Evolutionary conservation across 2,888 invertebrate genomes (phyloP).

Genomic region (Cheilosia scutellata): DNA sequence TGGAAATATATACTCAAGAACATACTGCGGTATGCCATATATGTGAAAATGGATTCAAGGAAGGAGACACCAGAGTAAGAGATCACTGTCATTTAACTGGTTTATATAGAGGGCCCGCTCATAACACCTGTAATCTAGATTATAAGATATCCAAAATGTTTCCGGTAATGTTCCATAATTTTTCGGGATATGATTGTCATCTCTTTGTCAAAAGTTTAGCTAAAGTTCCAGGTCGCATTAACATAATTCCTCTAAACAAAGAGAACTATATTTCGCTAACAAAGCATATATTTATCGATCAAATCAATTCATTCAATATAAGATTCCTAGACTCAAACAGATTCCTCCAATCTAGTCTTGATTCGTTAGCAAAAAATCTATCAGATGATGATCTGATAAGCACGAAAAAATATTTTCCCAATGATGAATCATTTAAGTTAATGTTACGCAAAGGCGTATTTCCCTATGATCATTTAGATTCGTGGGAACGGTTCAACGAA

Average conservation of each 20-base stretch:
- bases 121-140: no score
- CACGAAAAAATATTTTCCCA: not conserved
- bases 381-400: not conserved
- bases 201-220: no score
- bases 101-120: no score
- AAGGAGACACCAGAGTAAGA: no score
- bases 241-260: not conserved
- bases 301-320: not conserved
- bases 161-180: no score
- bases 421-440: not conserved
- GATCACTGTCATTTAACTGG: no score
- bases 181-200: no score
- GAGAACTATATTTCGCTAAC: not conserved
- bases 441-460: not conserved
- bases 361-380: not conserved
- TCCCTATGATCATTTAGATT: not conserved
- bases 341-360: not conserved
- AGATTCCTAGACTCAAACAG: not conserved
- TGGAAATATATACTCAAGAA: no score
- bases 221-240: not conserved
- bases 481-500: not conserved
- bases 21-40: no score
- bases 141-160: no score
- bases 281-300: not conserved
- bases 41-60: no score